A percentile compares a stretch with the other conserved stretches of the same genome.
These are phyloP conservation scores for Rhegmatorhina hoffmannsi DNA, from an alignment of 2,113 vertebrate species.

Conservation along the genomic window DNA sequence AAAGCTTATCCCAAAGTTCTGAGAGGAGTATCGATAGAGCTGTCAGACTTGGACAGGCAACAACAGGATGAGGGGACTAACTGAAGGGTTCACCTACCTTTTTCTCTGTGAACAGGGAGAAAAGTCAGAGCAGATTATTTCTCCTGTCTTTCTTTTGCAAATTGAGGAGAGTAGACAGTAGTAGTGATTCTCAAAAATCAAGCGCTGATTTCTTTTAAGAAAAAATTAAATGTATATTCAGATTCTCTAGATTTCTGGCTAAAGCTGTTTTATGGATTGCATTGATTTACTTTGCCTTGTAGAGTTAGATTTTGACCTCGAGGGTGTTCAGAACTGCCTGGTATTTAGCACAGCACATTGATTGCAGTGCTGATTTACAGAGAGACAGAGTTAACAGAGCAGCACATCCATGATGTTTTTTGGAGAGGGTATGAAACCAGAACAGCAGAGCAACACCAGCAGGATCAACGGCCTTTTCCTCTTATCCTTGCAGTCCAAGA, in stretches of 20 bases:
- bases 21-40: neutral
- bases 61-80: neutral
- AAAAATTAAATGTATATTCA: neutral
- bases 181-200: neutral
- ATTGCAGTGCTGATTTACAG: slow-evolving; percentile 41
- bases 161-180: neutral
- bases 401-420: neutral
- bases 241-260: neutral
- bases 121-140: neutral
- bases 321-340: slow-evolving; percentile 2
- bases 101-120: neutral
- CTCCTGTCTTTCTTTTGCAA: neutral
- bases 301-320: slow-evolving; percentile 29
- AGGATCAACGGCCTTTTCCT: neutral
- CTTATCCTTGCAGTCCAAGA: neutral
- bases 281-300: slow-evolving; percentile 44
- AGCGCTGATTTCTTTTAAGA: neutral
- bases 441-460: neutral
- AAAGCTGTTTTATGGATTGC: slow-evolving; percentile 53
- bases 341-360: slow-evolving; percentile 49
- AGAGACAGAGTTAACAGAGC: neutral
- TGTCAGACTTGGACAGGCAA: neutral
- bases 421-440: neutral
- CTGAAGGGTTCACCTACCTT: neutral
- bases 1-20: neutral